Evolutionary conservation across 2,888 invertebrate genomes (phyloP).

Genomic region (Notocelia uddmanniana): DNA sequence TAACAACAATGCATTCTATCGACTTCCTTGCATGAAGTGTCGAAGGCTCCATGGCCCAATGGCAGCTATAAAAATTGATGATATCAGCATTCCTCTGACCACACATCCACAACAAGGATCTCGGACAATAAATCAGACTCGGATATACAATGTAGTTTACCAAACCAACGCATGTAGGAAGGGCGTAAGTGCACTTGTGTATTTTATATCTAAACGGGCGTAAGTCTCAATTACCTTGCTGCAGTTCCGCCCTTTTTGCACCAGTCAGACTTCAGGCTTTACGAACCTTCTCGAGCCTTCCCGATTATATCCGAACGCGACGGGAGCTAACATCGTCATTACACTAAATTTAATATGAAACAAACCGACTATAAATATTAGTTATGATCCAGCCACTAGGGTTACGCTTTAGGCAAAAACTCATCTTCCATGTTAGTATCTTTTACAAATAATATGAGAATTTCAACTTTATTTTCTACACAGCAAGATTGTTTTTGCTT

Average conservation of each 20-base stretch:
- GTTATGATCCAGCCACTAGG: constrained; percentile 72
- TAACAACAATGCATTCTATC: background rate
- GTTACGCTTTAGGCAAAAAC: constrained; percentile 71
- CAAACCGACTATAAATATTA: constrained; percentile 75
- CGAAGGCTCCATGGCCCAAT: constrained; percentile 4
- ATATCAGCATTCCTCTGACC: constrained; percentile 19
- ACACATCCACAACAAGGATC: constrained; percentile 39
- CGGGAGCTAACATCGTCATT: constrained; percentile 62
- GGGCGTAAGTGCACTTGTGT: background rate
- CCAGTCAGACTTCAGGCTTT: constrained; percentile 23
- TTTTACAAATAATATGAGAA: background rate
- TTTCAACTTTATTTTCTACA: background rate
- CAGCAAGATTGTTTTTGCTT: background rate
- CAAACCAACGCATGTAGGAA: background rate
- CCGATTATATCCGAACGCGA: constrained; percentile 34
- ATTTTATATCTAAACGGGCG: background rate
- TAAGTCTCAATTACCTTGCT: background rate
- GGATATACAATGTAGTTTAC: constrained; percentile 53
- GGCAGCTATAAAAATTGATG: constrained; percentile 16
- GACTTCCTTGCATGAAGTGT: constrained; percentile 27
- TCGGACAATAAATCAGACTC: constrained; percentile 56
- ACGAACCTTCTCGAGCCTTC: constrained; percentile 35
- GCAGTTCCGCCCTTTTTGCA: background rate
- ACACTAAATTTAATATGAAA: constrained; percentile 77
- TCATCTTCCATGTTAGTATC: constrained; percentile 32